Conservation (phyloP, 1,140 invertebrate species). For the Agrilus planipennis region DNA sequence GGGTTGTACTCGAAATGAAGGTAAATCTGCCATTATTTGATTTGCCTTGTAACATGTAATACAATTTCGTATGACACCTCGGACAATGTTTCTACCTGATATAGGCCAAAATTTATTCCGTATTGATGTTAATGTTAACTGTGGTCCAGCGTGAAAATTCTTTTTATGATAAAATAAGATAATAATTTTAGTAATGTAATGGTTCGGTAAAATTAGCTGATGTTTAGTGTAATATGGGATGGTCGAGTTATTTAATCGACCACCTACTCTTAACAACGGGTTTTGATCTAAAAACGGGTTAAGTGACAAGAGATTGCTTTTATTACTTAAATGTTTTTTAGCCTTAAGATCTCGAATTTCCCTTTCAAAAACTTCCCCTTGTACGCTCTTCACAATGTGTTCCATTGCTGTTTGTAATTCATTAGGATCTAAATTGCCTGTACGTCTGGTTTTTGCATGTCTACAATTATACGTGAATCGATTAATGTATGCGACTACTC, state of each 20-base stretch:
- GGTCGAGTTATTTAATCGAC: neutral
- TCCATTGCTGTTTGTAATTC: too few relatives aligned
- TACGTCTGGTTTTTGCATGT: too few relatives aligned
- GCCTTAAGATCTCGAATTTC: neutral
- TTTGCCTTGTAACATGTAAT: neutral
- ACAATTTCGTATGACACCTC: neutral
- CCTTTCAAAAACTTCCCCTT: neutral
- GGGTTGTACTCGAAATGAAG: neutral
- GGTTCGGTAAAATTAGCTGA: conserved; percentile 1
- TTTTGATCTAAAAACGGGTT: too few relatives aligned
- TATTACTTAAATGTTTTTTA: neutral
- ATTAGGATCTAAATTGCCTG: too few relatives aligned
- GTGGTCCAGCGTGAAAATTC: neutral
- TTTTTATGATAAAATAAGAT: neutral
- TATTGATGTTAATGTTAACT: neutral
- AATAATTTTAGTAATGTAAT: neutral
- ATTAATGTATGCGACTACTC: too few relatives aligned
- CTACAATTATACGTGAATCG: too few relatives aligned
- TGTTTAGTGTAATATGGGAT: neutral
- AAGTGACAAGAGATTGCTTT: neutral
- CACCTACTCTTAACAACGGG: conserved; percentile 3
- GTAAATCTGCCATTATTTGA: neutral
- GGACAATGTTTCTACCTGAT: neutral
- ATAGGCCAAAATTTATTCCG: neutral
- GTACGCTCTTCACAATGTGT: too few relatives aligned